Conservation (phyloP, 2,888 invertebrate species). For the Panopea generosa region DNA sequence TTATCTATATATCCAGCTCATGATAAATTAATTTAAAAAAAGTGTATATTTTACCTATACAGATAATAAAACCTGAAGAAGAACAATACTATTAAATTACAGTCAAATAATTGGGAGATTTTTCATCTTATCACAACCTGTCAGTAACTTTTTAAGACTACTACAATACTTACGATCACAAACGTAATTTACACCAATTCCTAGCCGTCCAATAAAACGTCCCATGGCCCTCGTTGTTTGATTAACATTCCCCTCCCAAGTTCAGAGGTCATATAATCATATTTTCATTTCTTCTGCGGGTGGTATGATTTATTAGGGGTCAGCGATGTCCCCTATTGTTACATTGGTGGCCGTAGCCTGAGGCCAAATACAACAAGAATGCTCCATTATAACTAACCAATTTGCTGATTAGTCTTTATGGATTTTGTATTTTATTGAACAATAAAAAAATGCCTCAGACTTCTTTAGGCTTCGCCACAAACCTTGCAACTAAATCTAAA, state of each 20-base stretch:
- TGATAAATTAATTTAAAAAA: too few relatives aligned
- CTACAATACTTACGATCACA: too few relatives aligned
- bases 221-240: constrained; percentile 17
- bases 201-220: too few relatives aligned
- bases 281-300: constrained; percentile 48
- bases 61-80: too few relatives aligned
- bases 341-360: constrained; percentile 36
- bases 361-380: constrained; percentile 36
- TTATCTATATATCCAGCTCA: too few relatives aligned
- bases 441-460: not conserved
- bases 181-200: too few relatives aligned
- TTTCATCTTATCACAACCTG: too few relatives aligned
- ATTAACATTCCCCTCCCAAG: constrained; percentile 29
- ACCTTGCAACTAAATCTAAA: constrained; percentile 18
- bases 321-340: constrained; percentile 57
- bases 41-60: too few relatives aligned
- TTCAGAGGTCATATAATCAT: constrained; percentile 51
- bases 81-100: too few relatives aligned
- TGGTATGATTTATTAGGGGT: constrained; percentile 58
- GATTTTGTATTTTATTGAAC: constrained; percentile 33
- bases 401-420: constrained; percentile 41
- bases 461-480: not conserved
- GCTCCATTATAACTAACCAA: constrained; percentile 36
- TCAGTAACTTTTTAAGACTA: too few relatives aligned
- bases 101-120: too few relatives aligned